These are phyloP conservation scores for Calliphora vicina DNA, from an alignment of 1,140 invertebrate species.

Conservation along the genomic window DNA sequence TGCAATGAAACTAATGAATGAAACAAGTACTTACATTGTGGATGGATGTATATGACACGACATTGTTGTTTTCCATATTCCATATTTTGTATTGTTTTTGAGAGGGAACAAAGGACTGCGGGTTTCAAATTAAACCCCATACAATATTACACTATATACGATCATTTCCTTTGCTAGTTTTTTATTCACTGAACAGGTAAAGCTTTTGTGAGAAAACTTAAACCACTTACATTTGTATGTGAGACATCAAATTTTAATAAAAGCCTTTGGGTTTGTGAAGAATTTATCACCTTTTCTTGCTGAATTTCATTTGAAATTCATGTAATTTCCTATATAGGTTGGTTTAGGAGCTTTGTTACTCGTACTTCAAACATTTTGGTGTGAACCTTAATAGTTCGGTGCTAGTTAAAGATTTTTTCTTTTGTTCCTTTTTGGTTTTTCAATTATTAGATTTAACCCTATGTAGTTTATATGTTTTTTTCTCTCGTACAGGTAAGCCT, in stretches of 20 bases:
- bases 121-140: not conserved
- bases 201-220: not conserved
- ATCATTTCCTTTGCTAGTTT: not conserved
- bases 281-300: not conserved
- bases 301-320: not conserved
- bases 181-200: not conserved
- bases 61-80: not conserved
- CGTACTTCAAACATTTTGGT: not conserved
- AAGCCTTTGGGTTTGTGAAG: not conserved
- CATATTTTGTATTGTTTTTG: not conserved
- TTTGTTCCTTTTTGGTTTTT: not conserved
- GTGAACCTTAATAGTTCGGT: not conserved
- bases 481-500: too few relatives aligned
- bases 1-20: not conserved
- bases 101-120: not conserved
- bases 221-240: not conserved
- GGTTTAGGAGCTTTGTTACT: not conserved
- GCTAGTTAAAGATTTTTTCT: not conserved
- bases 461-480: too few relatives aligned
- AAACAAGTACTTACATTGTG: not conserved
- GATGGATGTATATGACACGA: slow-evolving; percentile 15
- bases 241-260: not conserved
- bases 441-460: too few relatives aligned
- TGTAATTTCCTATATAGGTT: not conserved
- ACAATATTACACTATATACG: not conserved